These are phyloP conservation scores for Calameuta pallipes DNA, from an alignment of 2,888 invertebrate genomes.

Conservation along the genomic window DNA sequence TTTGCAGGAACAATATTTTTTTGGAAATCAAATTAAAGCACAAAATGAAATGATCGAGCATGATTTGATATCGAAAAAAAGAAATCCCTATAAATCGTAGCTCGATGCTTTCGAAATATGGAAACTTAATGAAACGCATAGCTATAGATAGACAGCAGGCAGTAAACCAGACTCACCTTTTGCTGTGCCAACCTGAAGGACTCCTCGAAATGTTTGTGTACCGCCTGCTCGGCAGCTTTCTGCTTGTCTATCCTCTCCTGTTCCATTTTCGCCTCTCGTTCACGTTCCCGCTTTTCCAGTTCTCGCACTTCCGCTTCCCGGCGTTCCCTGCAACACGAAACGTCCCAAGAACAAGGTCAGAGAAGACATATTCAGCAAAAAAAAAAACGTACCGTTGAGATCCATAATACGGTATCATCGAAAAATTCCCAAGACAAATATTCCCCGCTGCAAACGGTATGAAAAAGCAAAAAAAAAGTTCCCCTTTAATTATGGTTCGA, in stretches of 20 bases:
- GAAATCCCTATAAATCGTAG: not conserved
- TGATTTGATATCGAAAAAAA: not conserved
- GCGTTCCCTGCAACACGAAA: constrained; percentile 68
- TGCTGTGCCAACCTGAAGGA: constrained; percentile 82
- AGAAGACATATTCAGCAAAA: not conserved
- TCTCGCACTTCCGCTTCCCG: constrained; percentile 78
- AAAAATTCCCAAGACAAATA: not conserved
- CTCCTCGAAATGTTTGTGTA: constrained; percentile 91
- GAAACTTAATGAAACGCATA: constrained; percentile 1
- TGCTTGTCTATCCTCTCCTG: constrained; percentile 72
- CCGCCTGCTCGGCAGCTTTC: constrained; percentile 74
- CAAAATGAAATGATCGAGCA: too few species aligned
- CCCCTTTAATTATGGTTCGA: not conserved
- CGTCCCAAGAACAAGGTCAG: not conserved
- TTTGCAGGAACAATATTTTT: not conserved
- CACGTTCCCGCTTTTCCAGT: constrained; percentile 72
- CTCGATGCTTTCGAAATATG: not conserved
- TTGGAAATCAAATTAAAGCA: not conserved
- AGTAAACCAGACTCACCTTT: constrained; percentile 71
- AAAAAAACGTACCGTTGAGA: not conserved
- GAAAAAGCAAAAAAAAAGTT: not conserved
- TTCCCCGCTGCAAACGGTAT: not conserved
- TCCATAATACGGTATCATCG: not conserved
- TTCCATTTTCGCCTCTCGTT: constrained; percentile 64
- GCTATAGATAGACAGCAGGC: constrained; percentile 13